Percentiles rank a stretch among this genome's conserved stretches.
Conservation (phyloP, 2,113 vertebrate genomes). For the Tachuris rubrigastra region DNA sequence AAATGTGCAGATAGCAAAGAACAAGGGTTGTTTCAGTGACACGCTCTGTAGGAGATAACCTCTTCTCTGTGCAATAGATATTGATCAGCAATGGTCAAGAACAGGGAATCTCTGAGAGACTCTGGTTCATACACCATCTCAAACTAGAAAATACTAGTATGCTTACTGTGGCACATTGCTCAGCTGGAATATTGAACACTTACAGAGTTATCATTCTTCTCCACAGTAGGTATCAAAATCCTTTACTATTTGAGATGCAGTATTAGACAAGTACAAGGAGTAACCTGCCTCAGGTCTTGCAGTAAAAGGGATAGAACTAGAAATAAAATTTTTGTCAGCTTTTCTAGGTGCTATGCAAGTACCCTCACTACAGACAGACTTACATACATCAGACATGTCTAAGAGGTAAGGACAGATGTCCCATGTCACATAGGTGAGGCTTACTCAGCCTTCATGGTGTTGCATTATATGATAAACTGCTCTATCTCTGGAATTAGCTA, state of each 20-base stretch:
- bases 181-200: neutral
- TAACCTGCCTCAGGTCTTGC: neutral
- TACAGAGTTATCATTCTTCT: neutral
- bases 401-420: neutral
- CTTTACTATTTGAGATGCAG: neutral
- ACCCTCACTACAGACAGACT: neutral
- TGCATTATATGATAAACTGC: neutral
- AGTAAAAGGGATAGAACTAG: neutral
- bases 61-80: neutral
- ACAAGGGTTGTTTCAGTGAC: neutral
- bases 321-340: neutral
- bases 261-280: neutral
- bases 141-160: neutral
- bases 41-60: neutral
- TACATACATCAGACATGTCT: neutral
- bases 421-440: neutral
- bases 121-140: neutral
- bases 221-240: neutral
- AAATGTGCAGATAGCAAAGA: neutral
- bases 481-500: neutral
- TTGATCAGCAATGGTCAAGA: neutral
- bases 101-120: neutral
- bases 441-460: neutral
- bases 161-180: neutral
- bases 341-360: neutral